Base-by-base conservation (phyloP, 2,113 vertebrate species). In the Lophochroa leadbeateri region DNA sequence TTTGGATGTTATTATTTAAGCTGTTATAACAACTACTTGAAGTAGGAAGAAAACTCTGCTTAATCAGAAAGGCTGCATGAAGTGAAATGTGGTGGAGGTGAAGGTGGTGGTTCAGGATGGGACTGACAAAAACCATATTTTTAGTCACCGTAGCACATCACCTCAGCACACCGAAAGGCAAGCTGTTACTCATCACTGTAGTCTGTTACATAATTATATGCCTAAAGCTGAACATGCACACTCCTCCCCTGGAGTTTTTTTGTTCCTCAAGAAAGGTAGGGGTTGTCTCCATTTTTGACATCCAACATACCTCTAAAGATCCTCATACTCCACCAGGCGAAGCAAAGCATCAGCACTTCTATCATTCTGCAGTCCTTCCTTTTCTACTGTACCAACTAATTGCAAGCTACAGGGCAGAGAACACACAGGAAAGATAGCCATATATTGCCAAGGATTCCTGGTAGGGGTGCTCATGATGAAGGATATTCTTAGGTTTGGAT, bases 401-500 rank as follows among this genome's bases (percentile, higher is more conserved):
- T 97, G 94, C 92, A 94, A 97, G 92, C 93, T 97, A 97, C 82
- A 92, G 65, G 84, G 53, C 43, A 91, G 76, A 88, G 84, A 94
- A 92, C 74, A 68, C 61, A 72, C 9, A 47, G 76, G n/a, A 88
- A 96, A 97, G 96, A 94, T 47, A 94, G 95, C 95, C 84, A 88
- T 87, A 88, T 96, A 96, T 94, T 97, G 89, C 93, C 84, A 92
- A 94, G 93, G 76, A 43, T 96, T 97, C 97, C 94, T 97, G 92
- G 97, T 97, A 97, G 97, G 96, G 96, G 94, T 96, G 97, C 29
- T 91, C 60, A 27, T 92, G 95, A 97, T 97, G 97, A 98, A 98
- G 97, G 96, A 97, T 96, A 96, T 85, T 82, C 86, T 95, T 44
- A 19, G 60, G 64, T 97, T 97, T 96, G 97, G 93, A 97, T 97